phyloP scores from a whole-genome alignment of 2,113 vertebrate species.

The Leucoraja erinaceus region DNA sequence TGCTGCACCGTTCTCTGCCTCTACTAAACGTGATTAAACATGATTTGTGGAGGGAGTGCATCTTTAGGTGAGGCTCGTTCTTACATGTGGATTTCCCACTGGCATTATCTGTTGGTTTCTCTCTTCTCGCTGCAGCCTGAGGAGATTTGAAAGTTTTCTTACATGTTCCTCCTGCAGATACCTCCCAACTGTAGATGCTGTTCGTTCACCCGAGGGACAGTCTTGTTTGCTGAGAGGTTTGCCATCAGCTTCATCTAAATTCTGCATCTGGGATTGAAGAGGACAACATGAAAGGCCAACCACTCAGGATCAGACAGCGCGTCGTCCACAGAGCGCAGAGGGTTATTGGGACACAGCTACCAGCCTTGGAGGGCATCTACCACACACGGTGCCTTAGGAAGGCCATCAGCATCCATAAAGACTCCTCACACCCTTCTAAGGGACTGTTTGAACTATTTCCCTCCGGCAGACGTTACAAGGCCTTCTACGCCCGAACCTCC shows the following conservation, averaged over 20 bases:
- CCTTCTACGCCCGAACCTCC: too few species aligned
- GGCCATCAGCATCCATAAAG: too few species aligned
- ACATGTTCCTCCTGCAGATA: conserved; percentile 39
- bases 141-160: conserved; percentile 40
- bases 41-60: neutral
- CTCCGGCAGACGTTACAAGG: too few species aligned
- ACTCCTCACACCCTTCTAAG: too few species aligned
- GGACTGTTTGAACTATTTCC: too few species aligned
- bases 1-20: too few species aligned
- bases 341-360: too few species aligned
- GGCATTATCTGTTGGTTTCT: neutral
- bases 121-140: conserved; percentile 43
- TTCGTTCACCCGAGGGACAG: conserved; percentile 30
- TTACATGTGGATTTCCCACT: neutral
- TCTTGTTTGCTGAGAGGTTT: neutral
- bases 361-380: too few species aligned
- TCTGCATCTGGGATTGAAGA: neutral
- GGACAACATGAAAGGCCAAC: neutral
- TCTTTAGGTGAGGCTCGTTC: neutral
- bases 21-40: neutral
- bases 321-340: too few species aligned
- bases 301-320: neutral
- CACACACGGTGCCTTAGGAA: too few species aligned
- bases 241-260: neutral
- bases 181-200: conserved; percentile 34